A percentile compares a stretch with the other conserved stretches of the same genome.
phyloP scores from a whole-genome alignment of 2,888 invertebrate species.

The Hypselothyrea guttata region DNA sequence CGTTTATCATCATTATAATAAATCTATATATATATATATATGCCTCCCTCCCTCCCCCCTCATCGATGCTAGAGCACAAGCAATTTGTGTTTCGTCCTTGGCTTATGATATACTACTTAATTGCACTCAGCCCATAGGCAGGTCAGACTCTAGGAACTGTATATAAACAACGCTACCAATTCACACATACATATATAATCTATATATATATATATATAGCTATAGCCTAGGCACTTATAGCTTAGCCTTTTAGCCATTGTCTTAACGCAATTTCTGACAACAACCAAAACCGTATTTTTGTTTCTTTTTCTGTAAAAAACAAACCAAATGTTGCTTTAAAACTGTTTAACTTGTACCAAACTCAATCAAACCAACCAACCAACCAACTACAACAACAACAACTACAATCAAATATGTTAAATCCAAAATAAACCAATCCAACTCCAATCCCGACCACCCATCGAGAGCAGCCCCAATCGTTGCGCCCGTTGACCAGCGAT shows the following conservation, averaged over 20 bases:
- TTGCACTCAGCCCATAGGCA: neutral
- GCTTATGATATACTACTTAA: conserved; percentile 19
- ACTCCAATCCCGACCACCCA: conserved; percentile 13
- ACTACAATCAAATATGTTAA: conserved; percentile 1
- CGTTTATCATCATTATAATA: conserved; percentile 26
- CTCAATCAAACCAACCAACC: conserved; percentile 21
- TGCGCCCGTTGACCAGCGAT: conserved; percentile 95
- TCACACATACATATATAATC: no score
- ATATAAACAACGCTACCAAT: conserved; percentile 19
- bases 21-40: conserved; percentile 9
- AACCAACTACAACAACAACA: conserved; percentile 22
- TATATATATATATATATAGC: conserved; percentile 8
- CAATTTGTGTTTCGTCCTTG: conserved; percentile 47
- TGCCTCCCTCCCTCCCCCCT: conserved; percentile 10
- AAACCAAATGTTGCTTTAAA: conserved; percentile 61
- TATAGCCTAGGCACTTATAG: conserved; percentile 53
- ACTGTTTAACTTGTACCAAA: conserved; percentile 32
- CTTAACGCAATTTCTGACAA: conserved; percentile 66
- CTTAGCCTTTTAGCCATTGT: conserved; percentile 56
- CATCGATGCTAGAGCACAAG: conserved; percentile 44
- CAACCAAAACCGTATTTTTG: conserved; percentile 72
- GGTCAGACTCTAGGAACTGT: conserved; percentile 24
- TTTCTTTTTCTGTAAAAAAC: conserved; percentile 70
- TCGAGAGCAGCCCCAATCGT: conserved; percentile 79
- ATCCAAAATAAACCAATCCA: neutral